These are phyloP conservation scores for Oreochromis aureus DNA, from an alignment of 2,113 vertebrate genomes.

Conservation along the genomic window DNA sequence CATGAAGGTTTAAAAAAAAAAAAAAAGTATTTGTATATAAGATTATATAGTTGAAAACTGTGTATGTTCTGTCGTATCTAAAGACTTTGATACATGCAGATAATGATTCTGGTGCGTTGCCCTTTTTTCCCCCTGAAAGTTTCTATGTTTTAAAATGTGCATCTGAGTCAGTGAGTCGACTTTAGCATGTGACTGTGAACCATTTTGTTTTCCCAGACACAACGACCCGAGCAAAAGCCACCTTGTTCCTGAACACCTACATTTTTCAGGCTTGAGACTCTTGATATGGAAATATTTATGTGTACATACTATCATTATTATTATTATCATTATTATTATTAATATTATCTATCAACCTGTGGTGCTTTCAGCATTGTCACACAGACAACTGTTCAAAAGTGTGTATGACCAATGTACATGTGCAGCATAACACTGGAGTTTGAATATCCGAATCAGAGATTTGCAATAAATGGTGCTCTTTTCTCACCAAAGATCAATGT, in stretches of 20 bases:
- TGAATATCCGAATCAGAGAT: slow-evolving; percentile 48
- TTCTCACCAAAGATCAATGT: slow-evolving; percentile 65
- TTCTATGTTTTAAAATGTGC: slow-evolving; percentile 19
- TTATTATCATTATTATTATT: slow-evolving; percentile 1
- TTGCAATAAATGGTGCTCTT: slow-evolving; percentile 71
- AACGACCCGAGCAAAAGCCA: background rate
- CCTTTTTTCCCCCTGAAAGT: slow-evolving; percentile 3
- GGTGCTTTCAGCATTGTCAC: slow-evolving; percentile 60
- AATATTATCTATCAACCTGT: slow-evolving; percentile 44
- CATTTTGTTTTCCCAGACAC: slow-evolving; percentile 19
- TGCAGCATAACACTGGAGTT: slow-evolving; percentile 64
- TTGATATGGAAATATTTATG: slow-evolving; percentile 33
- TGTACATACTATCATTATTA: slow-evolving; percentile 36
- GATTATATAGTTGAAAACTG: slow-evolving; percentile 51
- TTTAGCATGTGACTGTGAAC: slow-evolving; percentile 40
- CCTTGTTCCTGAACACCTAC: slow-evolving; percentile 5
- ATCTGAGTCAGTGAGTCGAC: slow-evolving; percentile 15
- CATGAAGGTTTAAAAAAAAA: slow-evolving; percentile 17
- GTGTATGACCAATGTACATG: slow-evolving; percentile 50
- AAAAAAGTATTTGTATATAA: slow-evolving; percentile 57
- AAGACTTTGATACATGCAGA: slow-evolving; percentile 33
- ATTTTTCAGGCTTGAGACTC: background rate
- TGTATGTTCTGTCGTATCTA: slow-evolving; percentile 23
- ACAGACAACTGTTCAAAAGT: slow-evolving; percentile 46
- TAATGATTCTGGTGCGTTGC: background rate